A percentile compares a stretch with the other conserved stretches of the same genome.
phyloP scores from a whole-genome alignment of 2,113 vertebrate species.

The Spheniscus mendiculus region DNA sequence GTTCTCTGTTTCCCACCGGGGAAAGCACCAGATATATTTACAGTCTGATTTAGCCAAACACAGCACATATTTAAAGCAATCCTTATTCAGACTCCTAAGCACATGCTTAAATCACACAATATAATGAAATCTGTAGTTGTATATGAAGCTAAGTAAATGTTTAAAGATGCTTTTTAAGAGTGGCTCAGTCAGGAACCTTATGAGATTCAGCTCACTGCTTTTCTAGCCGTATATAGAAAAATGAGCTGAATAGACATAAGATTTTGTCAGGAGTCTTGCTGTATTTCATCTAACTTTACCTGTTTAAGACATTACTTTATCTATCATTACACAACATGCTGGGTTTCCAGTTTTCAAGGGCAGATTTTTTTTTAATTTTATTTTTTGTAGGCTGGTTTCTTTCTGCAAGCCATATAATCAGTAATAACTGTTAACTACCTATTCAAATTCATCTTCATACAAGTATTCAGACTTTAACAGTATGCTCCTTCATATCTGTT shows the following conservation, averaged over 20 bases:
- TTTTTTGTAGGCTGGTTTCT: background rate
- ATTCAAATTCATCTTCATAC: too few relatives aligned
- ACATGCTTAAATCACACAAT: background rate
- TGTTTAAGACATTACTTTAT: background rate
- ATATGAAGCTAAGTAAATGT: background rate
- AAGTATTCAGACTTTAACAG: background rate
- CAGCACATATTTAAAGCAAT: background rate
- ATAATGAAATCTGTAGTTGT: background rate
- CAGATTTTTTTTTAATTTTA: too few relatives aligned
- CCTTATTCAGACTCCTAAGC: background rate
- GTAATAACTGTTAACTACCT: too few relatives aligned
- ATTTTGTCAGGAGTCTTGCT: background rate
- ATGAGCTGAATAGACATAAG: background rate
- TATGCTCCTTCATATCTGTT: background rate
- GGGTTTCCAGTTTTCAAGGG: background rate
- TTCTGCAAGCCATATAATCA: background rate
- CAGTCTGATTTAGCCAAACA: background rate
- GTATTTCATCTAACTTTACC: background rate
- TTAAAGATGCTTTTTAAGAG: background rate
- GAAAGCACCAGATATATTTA: background rate
- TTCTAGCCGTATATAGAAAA: background rate
- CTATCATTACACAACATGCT: background rate
- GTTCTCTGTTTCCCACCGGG: background rate
- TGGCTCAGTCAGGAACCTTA: background rate
- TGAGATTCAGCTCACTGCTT: background rate